Conservation (phyloP, 2,888 invertebrate species). For the Priocnemis perturbator region DNA sequence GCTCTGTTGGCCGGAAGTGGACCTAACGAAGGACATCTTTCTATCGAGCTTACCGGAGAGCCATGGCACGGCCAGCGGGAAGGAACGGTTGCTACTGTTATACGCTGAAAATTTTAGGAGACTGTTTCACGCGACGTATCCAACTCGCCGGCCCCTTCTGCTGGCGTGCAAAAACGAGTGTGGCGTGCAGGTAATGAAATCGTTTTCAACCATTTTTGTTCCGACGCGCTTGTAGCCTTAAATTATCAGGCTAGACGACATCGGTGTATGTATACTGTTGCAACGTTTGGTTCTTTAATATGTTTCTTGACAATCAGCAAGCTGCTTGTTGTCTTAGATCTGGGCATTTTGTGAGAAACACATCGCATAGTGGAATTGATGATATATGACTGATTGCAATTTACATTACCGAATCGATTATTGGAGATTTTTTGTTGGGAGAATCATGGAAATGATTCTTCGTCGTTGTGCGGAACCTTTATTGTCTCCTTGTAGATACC, state of each 20-base stretch:
- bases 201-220: neutral
- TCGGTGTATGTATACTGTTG: too few relatives aligned
- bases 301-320: too few relatives aligned
- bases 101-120: conserved; percentile 88
- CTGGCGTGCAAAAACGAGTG: conserved; percentile 87
- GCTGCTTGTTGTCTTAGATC: too few relatives aligned
- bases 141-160: conserved; percentile 81
- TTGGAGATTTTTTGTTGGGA: too few relatives aligned
- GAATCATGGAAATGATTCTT: too few relatives aligned
- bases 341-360: too few relatives aligned
- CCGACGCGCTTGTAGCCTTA: neutral
- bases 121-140: conserved; percentile 80
- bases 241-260: too few relatives aligned
- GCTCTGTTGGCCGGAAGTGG: conserved; percentile 80
- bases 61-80: conserved; percentile 81
- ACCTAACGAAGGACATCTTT: conserved; percentile 69
- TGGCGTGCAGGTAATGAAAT: conserved; percentile 80
- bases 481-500: neutral
- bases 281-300: too few relatives aligned
- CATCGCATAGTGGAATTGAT: too few relatives aligned
- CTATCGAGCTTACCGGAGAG: conserved; percentile 80
- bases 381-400: too few relatives aligned
- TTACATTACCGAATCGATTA: too few relatives aligned
- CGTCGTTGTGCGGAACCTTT: too few relatives aligned
- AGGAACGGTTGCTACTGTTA: conserved; percentile 83